Conservation (phyloP, 30 jellyfish, hydroid and myxozoan genomes). For the Hydra vulgaris region DNA sequence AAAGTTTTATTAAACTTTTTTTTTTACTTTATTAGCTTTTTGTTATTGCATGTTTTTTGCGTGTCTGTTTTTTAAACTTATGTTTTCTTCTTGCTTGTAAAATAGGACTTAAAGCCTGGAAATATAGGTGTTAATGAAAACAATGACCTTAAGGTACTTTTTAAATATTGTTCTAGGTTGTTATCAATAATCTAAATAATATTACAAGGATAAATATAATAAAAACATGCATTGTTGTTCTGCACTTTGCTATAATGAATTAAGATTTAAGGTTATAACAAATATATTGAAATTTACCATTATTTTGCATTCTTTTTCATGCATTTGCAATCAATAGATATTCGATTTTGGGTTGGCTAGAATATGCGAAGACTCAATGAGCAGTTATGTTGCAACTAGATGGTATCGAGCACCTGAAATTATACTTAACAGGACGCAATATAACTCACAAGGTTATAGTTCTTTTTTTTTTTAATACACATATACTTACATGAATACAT, state of each 20-base stretch:
- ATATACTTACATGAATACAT: not conserved
- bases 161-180: no score
- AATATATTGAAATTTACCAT: not conserved
- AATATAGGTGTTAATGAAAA: conserved; percentile 90
- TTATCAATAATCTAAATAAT: no score
- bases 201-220: no score
- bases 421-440: conserved; percentile 95
- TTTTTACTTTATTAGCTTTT: no score
- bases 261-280: no score
- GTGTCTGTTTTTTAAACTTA: no score
- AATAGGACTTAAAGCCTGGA: conserved; percentile 83
- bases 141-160: conserved; percentile 74
- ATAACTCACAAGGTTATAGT: conserved; percentile 33
- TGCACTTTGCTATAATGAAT: not conserved
- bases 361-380: conserved; percentile 79
- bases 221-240: no score
- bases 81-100: no score
- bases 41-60: no score
- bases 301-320: no score
- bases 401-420: conserved; percentile 98
- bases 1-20: no score
- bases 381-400: conserved; percentile 94
- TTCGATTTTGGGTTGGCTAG: conserved; percentile 93
- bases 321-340: no score
- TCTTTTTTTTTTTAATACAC: not conserved